Evolutionary conservation across 2,113 vertebrate genomes (phyloP), one percentile per base, ranked within the genome.

Genomic region (Lamprologus ornatipinnis): DNA sequence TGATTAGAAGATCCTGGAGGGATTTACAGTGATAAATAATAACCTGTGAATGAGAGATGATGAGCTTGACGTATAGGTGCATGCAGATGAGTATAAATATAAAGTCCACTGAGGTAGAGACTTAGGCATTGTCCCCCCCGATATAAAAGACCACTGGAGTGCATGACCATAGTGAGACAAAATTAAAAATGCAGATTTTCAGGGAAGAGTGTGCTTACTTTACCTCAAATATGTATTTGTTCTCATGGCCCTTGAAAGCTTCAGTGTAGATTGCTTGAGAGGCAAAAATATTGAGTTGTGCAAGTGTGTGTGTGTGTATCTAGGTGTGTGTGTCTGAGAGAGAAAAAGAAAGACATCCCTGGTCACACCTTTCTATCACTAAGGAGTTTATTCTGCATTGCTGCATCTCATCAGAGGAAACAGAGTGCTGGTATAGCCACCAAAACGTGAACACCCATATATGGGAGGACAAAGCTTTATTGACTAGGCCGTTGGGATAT

Each of bases 171-270:
- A 87, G 75, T 87, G 87, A 79, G 84, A 87, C 87, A 19, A 84
- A 86, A 92, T 95, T 94, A 95, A 96, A 93, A 91, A 96, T 94
- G 87, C 60, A 90, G 68, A 85, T 90, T 84, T 87, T 88, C 91
- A 88, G 63, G 84, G 58, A 91, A 73, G 81, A 63, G 85, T 49
- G 35, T 84, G 89, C 89, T 94, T 94, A 91, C 87, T 94, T 94
- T 87, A 90, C 58, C 82, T 91, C 91, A 94, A 95, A 95, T 95
- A 95, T 95, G 90, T 95, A 95, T 95, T 95, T 92, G 87, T 93
- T 87, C 55, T 93, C 75, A n/a, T 68, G 78, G 91, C 54, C 81
- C 78, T 92, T 95, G 89, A 94, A 95, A 95, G 92, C 93, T 73
- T 89, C 58, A 63, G 60, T 81, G 80, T 89, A 75, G 83, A 83